Evolutionary conservation across 2,113 vertebrate species (phyloP).

Genomic region (Gnathonemus echidnorhynchus): DNA sequence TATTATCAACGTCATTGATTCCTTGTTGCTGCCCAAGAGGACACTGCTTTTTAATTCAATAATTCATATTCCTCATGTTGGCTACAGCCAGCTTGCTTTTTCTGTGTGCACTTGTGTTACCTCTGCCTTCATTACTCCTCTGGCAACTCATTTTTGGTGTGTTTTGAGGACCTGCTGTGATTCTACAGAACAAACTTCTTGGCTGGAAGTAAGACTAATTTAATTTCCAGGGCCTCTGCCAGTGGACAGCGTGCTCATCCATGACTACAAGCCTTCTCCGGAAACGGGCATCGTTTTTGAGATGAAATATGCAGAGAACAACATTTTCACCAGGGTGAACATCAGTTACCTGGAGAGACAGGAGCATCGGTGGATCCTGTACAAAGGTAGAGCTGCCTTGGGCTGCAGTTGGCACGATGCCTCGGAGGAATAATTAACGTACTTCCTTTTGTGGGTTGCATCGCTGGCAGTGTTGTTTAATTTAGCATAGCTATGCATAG

Average conservation of each 20-base stretch:
- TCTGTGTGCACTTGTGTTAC: background rate
- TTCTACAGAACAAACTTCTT: background rate
- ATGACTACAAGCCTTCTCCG: constrained; percentile 81
- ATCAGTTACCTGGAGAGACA: constrained; percentile 87
- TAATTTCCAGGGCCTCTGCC: constrained; percentile 75
- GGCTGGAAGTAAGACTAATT: constrained; percentile 7
- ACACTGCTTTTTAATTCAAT: background rate
- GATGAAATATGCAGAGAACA: constrained; percentile 79
- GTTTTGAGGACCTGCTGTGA: background rate
- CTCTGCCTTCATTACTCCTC: background rate
- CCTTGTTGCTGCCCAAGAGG: background rate
- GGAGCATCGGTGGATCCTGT: constrained; percentile 76
- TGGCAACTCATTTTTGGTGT: background rate
- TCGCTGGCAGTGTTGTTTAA: background rate
- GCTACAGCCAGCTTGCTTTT: background rate
- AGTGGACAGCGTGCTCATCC: constrained; percentile 72
- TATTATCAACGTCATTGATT: background rate
- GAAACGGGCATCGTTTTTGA: constrained; percentile 91
- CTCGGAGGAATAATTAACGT: background rate
- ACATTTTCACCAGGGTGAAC: constrained; percentile 87
- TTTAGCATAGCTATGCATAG: background rate
- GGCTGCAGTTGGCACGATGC: background rate
- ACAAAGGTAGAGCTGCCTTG: constrained; percentile 72
- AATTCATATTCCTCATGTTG: background rate
- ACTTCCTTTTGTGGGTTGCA: background rate